These are phyloP conservation scores for Rhagonycha lutea DNA, from an alignment of 2,888 invertebrate species.

Conservation along the genomic window DNA sequence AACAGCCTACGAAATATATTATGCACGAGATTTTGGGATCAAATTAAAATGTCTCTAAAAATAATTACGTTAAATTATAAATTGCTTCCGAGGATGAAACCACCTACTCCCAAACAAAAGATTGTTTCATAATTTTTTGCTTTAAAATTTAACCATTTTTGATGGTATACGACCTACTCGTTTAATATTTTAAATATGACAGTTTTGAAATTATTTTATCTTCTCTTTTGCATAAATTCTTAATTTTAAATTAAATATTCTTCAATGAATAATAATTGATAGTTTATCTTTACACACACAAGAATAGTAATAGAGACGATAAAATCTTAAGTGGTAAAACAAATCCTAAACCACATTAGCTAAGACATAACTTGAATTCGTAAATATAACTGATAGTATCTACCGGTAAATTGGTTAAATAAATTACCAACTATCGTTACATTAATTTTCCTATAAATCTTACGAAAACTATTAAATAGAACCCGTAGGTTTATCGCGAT, in stretches of 20 bases:
- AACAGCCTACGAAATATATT: neutral
- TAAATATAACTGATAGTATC: conserved; percentile 27
- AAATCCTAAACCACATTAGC: conserved; percentile 25
- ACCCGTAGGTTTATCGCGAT: neutral
- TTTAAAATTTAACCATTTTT: neutral
- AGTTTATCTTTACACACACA: neutral
- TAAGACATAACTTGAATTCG: conserved; percentile 27
- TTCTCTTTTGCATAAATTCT: neutral
- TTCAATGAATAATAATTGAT: neutral
- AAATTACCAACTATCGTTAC: conserved; percentile 20
- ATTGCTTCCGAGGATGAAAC: neutral
- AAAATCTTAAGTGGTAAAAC: conserved; percentile 16
- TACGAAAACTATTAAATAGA: conserved; percentile 1
- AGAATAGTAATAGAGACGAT: conserved; percentile 14
- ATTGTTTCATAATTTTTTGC: neutral
- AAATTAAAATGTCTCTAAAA: neutral
- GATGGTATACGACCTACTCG: neutral
- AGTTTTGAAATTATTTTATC: neutral
- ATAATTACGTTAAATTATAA: neutral
- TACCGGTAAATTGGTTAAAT: conserved; percentile 27
- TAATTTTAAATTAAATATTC: neutral
- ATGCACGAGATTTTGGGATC: neutral
- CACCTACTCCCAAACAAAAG: neutral
- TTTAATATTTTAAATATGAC: neutral
- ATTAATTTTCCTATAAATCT: neutral